phyloP scores from a whole-genome alignment of 2,113 vertebrate genomes.

The Nanorana parkeri region DNA sequence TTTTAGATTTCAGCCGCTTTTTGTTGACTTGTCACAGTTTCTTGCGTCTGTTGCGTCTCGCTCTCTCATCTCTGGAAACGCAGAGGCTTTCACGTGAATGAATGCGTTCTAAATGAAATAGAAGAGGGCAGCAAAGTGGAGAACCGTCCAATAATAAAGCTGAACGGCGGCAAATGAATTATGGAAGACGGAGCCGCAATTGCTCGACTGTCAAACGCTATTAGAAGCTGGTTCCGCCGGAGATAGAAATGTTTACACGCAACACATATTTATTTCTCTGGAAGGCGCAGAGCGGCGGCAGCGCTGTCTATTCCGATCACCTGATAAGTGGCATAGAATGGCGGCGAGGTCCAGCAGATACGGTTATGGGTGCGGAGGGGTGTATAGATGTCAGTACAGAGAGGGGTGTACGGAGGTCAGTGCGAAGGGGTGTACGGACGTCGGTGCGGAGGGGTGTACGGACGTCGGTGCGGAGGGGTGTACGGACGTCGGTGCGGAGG shows the following conservation, averaged over 20 bases:
- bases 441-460: too few relatives aligned
- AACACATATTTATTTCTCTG: constrained; percentile 58
- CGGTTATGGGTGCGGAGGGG: too few relatives aligned
- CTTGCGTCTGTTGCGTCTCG: neutral
- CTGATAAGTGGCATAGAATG: neutral
- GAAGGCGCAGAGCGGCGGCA: neutral
- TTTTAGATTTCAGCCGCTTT: constrained; percentile 22
- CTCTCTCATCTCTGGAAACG: constrained; percentile 40
- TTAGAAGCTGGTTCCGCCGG: constrained; percentile 66
- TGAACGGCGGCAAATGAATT: constrained; percentile 73
- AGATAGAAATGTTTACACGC: constrained; percentile 59
- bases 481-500: too few relatives aligned
- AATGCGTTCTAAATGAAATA: constrained; percentile 68
- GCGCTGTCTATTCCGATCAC: neutral
- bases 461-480: too few relatives aligned
- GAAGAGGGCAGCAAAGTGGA: constrained; percentile 67
- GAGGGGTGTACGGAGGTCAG: too few relatives aligned
- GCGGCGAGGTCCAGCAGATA: neutral
- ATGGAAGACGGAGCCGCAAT: constrained; percentile 64
- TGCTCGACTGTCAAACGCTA: constrained; percentile 72
- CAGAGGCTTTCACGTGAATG: constrained; percentile 60
- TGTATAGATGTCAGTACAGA: too few relatives aligned
- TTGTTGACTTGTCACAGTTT: constrained; percentile 45
- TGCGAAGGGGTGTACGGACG: too few relatives aligned
- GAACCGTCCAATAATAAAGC: constrained; percentile 71